Evolutionary conservation across 2,797 vertebrate species (phyloP), one percentile per base, ranked within the genome.

Genomic region (Coranthus polyacanthus): DNA sequence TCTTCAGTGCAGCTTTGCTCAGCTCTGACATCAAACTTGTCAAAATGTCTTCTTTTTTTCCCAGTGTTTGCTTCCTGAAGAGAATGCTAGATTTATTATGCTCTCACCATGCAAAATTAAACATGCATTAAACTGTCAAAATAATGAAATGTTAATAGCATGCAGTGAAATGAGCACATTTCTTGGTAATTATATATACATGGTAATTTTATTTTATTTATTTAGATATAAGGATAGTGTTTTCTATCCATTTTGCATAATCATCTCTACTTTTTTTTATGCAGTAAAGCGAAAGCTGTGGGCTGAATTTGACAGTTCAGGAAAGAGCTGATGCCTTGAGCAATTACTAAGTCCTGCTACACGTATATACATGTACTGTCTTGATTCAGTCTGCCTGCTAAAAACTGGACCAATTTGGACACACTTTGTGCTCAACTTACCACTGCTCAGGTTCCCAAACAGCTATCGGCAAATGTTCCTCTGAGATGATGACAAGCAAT

Each of bases 1-100:
- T 87, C 81, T 59, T 74, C 54, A 6, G 2, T 1, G 24, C 51
- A 1, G 39, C 71, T 61, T 68, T 6, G 26, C 65, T 66, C 74
- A 20, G 70, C 50, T 49, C 65, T 8, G 63, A 73, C 71, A 81
- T 87, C 79, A 79, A 60, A 83, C 79, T 60, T 78, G 75, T 85
- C 81, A 81, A 69, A 75, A 66, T 53, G 60, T 63, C 73, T 54
- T 58, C 60, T 41, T 56, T 29, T 60, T 55, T 24, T 16, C 39
- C 39, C 67, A 16, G 54, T 42, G 26, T 60, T 79, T 54, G 24
- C 24, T 50, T 37, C 29, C 55, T 63, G 21, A 24, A 12, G 20
- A 54, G 73, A 58, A 58, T 11, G 26, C 11, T 15, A 12, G 0
- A 76, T 64, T 53, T 80, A 71, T 77, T 77, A 24, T 73, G 50